Conservation (phyloP, 2,888 invertebrate genomes). For the Xylophagus ater region DNA sequence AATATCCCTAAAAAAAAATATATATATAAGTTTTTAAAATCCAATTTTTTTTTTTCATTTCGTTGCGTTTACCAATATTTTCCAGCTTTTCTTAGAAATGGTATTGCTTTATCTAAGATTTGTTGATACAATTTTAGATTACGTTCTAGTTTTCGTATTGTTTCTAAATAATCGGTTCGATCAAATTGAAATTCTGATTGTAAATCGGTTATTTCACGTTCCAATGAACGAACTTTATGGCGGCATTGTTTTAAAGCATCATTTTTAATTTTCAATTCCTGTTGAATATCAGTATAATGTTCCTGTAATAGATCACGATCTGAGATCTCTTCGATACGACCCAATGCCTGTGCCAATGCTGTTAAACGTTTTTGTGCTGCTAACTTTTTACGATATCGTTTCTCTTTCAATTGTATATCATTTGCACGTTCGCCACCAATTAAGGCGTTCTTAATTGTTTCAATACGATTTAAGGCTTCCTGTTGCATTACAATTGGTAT, state of each 20-base stretch:
- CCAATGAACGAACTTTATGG: slow-evolving; percentile 52
- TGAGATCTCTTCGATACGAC: slow-evolving; percentile 53
- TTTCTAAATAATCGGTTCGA: slow-evolving; percentile 70
- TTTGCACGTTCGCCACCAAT: slow-evolving; percentile 69
- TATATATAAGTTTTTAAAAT: neutral
- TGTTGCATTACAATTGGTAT: slow-evolving; percentile 21
- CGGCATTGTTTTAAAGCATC: slow-evolving; percentile 53
- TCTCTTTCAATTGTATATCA: slow-evolving; percentile 59
- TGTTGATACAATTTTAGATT: slow-evolving; percentile 55
- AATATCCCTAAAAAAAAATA: slow-evolving; percentile 44
- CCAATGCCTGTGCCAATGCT: slow-evolving; percentile 46
- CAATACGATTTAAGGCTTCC: slow-evolving; percentile 37
- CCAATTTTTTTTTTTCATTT: neutral
- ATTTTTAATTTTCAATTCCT: slow-evolving; percentile 61
- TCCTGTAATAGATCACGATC: slow-evolving; percentile 56
- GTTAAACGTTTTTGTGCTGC: slow-evolving; percentile 55
- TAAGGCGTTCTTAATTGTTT: slow-evolving; percentile 58
- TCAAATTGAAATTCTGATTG: slow-evolving; percentile 74
- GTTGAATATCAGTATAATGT: slow-evolving; percentile 68
- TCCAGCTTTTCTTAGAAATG: slow-evolving; percentile 58
- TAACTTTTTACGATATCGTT: slow-evolving; percentile 51
- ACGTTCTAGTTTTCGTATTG: slow-evolving; percentile 61
- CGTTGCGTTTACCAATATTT: slow-evolving; percentile 49
- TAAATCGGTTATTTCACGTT: slow-evolving; percentile 63
- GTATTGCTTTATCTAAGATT: slow-evolving; percentile 54